Conservation (phyloP, 1,140 invertebrate genomes). For the Colletes gigas region DNA sequence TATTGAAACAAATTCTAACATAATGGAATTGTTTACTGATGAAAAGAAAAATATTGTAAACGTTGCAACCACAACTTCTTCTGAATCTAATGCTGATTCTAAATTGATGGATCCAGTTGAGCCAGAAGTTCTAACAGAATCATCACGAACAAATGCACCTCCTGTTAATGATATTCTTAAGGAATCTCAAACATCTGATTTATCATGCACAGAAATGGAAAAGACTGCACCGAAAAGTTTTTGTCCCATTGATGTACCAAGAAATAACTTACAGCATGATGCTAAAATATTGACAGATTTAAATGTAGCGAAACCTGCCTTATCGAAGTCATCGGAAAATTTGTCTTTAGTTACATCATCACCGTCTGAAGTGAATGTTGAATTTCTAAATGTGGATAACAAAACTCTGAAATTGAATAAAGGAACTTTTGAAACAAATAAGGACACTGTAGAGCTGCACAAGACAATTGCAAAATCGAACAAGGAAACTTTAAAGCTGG, state of each 20-base stretch:
- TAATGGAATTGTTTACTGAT: neutral
- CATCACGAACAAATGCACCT: neutral
- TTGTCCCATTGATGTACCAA: neutral
- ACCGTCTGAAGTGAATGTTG: neutral
- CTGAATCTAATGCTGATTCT: neutral
- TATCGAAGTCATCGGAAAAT: slow-evolving; percentile 3
- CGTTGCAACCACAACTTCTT: neutral
- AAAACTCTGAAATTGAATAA: too few species aligned
- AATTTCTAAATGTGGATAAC: neutral
- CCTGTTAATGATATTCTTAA: neutral
- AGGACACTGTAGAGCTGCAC: too few species aligned
- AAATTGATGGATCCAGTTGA: neutral
- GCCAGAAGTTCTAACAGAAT: neutral
- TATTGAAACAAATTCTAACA: neutral
- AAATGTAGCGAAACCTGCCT: slow-evolving; percentile 13
- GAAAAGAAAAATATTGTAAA: neutral
- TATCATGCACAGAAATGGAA: neutral
- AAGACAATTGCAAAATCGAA: too few species aligned
- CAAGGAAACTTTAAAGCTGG: too few species aligned
- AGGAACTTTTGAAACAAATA: too few species aligned
- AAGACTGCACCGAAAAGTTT: neutral
- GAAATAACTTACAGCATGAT: neutral
- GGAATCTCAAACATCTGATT: neutral
- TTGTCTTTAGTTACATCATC: neutral
- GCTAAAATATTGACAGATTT: neutral